phyloP scores from a whole-genome alignment of 1,140 invertebrate species.

The Lamellibrachia luymesi region DNA sequence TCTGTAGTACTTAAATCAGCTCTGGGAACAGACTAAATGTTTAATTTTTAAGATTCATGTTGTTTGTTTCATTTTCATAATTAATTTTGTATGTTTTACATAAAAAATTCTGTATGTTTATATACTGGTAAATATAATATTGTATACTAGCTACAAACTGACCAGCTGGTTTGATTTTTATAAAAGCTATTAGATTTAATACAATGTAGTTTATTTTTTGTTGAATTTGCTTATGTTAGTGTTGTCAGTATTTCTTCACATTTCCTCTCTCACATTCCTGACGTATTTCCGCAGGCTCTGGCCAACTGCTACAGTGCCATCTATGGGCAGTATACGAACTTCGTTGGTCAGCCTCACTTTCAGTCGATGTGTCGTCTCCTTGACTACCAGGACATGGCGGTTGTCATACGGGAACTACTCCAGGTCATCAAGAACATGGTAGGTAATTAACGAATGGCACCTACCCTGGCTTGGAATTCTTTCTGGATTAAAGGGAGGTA shows the following conservation, averaged over 20 bases:
- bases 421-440: conserved; percentile 19
- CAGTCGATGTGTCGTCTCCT: conserved; percentile 89
- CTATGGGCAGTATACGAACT: conserved; percentile 81
- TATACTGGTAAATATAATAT: too few relatives aligned
- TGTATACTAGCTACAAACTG: too few relatives aligned
- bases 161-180: too few relatives aligned
- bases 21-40: too few relatives aligned
- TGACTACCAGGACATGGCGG: conserved; percentile 97
- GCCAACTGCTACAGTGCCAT: conserved; percentile 91
- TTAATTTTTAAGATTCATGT: too few relatives aligned
- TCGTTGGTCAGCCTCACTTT: conserved; percentile 91
- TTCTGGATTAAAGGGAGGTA: neutral
- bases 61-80: too few relatives aligned
- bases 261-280: neutral
- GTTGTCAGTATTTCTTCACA: neutral
- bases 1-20: too few relatives aligned
- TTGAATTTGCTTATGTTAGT: neutral
- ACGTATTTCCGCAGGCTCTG: conserved; percentile 54
- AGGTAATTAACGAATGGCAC: neutral
- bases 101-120: too few relatives aligned
- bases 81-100: too few relatives aligned
- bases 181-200: too few relatives aligned
- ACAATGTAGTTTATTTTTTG: too few relatives aligned
- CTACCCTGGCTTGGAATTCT: neutral
- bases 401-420: conserved; percentile 94